These are phyloP conservation scores for Heliangelus exortis DNA, from an alignment of 2,797 vertebrate species.

Conservation along the genomic window DNA sequence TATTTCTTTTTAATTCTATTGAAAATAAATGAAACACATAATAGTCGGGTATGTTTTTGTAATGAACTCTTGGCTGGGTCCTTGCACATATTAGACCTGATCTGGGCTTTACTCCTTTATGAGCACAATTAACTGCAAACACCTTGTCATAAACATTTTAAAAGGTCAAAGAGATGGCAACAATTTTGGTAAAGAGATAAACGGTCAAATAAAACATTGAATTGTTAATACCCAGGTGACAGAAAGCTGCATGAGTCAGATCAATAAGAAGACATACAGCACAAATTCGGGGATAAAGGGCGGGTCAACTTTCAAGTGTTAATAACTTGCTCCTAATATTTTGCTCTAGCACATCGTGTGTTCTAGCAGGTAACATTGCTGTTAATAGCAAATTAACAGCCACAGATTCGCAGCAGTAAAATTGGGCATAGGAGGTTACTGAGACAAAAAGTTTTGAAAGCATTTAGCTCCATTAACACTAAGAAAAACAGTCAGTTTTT, in stretches of 20 bases:
- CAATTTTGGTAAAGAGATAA: conserved; percentile 78
- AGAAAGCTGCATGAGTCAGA: conserved; percentile 68
- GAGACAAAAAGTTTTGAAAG: conserved; percentile 1
- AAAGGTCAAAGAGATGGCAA: conserved; percentile 80
- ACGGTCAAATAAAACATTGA: conserved; percentile 77
- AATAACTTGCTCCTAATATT: conserved; percentile 70
- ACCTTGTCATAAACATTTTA: conserved; percentile 75
- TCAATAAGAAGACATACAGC: conserved; percentile 74
- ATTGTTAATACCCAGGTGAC: conserved; percentile 75
- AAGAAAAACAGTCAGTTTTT: neutral
- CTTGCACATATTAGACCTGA: neutral
- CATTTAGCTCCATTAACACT: conserved; percentile 17
- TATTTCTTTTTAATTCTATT: neutral
- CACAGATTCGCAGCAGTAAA: neutral
- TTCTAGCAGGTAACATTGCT: conserved; percentile 12
- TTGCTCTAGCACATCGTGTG: conserved; percentile 1
- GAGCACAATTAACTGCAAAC: conserved; percentile 71
- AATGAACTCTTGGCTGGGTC: neutral
- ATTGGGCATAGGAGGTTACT: neutral
- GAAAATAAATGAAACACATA: neutral
- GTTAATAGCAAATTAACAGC: conserved; percentile 14
- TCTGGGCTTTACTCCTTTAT: conserved; percentile 63
- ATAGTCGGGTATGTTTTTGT: neutral
- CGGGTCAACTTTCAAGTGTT: conserved; percentile 71
- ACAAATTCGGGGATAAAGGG: conserved; percentile 74